Evolutionary conservation across 2,113 vertebrate genomes (phyloP).

Genomic region (Paradoxurus hermaphroditus): DNA sequence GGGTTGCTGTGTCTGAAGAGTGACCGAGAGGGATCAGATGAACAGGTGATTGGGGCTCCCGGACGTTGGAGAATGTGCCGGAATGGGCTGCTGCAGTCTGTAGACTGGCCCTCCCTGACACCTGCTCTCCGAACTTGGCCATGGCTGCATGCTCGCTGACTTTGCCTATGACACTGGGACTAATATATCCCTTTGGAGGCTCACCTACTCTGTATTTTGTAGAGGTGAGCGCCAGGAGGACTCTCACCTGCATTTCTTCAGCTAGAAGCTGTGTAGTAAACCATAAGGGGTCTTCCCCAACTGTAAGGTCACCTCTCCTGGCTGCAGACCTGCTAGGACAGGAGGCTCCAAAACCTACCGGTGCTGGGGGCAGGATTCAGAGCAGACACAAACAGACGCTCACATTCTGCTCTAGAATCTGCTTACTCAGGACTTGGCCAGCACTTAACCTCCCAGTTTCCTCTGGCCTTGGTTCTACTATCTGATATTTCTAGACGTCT

Average conservation of each 20-base stretch:
- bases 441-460: not conserved
- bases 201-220: not conserved
- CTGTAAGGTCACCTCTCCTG: not conserved
- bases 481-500: no score
- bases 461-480: not conserved
- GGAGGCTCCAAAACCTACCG: not conserved
- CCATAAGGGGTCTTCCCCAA: not conserved
- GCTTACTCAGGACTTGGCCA: not conserved
- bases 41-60: not conserved
- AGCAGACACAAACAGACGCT: not conserved
- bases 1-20: constrained; percentile 8
- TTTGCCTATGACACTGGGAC: not conserved
- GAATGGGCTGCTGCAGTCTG: accelerated
- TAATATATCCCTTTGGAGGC: not conserved
- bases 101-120: accelerated
- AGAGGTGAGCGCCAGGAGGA: not conserved
- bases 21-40: not conserved
- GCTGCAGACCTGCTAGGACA: not conserved
- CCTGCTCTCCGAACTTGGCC: not conserved
- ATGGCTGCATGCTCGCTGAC: not conserved
- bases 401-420: not conserved
- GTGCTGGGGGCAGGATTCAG: not conserved
- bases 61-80: accelerated
- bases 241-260: not conserved
- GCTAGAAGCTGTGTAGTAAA: not conserved